Evolutionary conservation across 1,140 invertebrate species (phyloP).

Genomic region (Heliconius himera): DNA sequence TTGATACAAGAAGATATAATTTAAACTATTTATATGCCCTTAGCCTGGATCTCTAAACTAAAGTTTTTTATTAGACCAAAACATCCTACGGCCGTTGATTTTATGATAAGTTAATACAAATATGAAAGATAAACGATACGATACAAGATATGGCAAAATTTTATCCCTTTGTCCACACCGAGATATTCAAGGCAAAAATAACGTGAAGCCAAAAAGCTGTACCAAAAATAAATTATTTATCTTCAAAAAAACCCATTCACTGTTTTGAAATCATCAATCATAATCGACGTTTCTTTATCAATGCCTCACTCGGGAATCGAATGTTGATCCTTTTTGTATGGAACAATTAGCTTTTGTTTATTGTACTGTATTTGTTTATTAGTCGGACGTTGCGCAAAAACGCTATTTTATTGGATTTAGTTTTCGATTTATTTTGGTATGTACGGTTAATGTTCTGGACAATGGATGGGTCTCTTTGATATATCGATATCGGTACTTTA

Average conservation of each 20-base stretch:
- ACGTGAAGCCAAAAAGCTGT: not conserved
- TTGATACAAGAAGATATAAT: not conserved
- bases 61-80: slow-evolving; percentile 11
- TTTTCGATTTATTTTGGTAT: slow-evolving; percentile 55
- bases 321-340: slow-evolving; percentile 1
- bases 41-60: slow-evolving; percentile 2
- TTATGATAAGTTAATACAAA: slow-evolving; percentile 28
- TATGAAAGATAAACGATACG: slow-evolving; percentile 32
- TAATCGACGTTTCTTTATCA: slow-evolving; percentile 6
- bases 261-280: slow-evolving; percentile 28
- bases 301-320: slow-evolving; percentile 19
- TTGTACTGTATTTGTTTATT: slow-evolving; percentile 63
- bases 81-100: slow-evolving; percentile 17
- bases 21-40: slow-evolving; percentile 13
- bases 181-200: slow-evolving; percentile 30
- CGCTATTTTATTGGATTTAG: slow-evolving; percentile 58
- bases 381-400: slow-evolving; percentile 50
- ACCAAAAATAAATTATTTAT: not conserved
- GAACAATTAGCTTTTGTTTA: slow-evolving; percentile 67
- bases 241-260: slow-evolving; percentile 14
- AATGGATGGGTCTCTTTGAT: slow-evolving; percentile 45
- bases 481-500: not conserved
- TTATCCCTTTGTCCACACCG: slow-evolving; percentile 25
- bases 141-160: slow-evolving; percentile 21
- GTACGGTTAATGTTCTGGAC: slow-evolving; percentile 37